Evolutionary conservation across 2,797 vertebrate species (phyloP).

Genomic region (Sebastes umbrosus): DNA sequence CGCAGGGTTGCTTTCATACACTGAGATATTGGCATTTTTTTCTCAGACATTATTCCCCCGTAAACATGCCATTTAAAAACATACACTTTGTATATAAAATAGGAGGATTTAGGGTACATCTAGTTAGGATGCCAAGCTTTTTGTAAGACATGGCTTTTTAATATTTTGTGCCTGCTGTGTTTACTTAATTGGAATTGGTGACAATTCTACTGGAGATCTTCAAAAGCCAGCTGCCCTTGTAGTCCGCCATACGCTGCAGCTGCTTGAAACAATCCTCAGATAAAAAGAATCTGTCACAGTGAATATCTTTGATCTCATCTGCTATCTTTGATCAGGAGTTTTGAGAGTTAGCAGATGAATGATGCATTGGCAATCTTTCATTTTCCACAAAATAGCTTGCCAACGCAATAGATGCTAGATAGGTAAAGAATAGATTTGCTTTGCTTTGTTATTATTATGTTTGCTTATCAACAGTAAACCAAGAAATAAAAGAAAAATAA

Average conservation of each 20-base stretch:
- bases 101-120: neutral
- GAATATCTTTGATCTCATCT: neutral
- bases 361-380: neutral
- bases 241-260: neutral
- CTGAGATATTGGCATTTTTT: neutral
- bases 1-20: neutral
- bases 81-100: neutral
- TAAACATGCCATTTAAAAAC: neutral
- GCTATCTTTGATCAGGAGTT: neutral
- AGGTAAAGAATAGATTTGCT: neutral
- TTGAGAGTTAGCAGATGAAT: neutral
- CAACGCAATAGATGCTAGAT: neutral
- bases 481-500: neutral
- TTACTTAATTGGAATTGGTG: neutral
- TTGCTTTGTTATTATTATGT: neutral
- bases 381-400: neutral
- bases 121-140: neutral
- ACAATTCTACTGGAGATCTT: neutral
- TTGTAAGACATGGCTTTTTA: neutral
- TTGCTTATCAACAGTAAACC: neutral
- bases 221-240: neutral
- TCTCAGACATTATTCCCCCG: neutral
- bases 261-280: conserved; percentile 2
- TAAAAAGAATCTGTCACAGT: neutral
- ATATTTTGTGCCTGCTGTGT: neutral